phyloP scores from a whole-genome alignment of 2,888 invertebrate species.

The Protophormia terraenovae region DNA sequence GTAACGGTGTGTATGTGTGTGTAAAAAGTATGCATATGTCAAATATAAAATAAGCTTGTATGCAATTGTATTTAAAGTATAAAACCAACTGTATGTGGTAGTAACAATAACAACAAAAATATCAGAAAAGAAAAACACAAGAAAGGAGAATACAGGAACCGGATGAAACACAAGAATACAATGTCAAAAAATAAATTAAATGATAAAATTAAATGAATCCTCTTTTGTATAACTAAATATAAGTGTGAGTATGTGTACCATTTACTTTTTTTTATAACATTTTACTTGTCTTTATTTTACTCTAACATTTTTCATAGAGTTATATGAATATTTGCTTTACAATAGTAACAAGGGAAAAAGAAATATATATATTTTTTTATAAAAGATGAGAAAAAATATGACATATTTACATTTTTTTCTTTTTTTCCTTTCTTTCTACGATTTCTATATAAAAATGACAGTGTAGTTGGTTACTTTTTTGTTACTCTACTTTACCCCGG shows the following conservation, averaged over 20 bases:
- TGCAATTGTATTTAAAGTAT: conserved; percentile 38
- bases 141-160: conserved; percentile 8
- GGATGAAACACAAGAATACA: conserved; percentile 36
- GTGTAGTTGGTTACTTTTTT: not conserved
- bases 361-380: not conserved
- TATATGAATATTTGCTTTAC: conserved; percentile 38
- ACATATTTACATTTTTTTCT: conserved; percentile 31
- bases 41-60: conserved; percentile 44
- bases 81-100: conserved; percentile 32
- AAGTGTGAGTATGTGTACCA: not conserved
- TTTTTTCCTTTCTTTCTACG: not conserved
- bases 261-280: conserved; percentile 9
- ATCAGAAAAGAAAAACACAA: not conserved
- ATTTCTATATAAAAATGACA: not conserved
- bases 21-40: conserved; percentile 12
- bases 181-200: conserved; percentile 54
- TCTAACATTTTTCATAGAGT: conserved; percentile 20
- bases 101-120: not conserved
- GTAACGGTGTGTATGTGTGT: not conserved
- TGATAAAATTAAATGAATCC: conserved; percentile 60
- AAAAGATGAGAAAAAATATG: not conserved
- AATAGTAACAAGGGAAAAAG: not conserved
- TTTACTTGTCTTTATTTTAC: conserved; percentile 20
- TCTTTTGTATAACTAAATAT: not conserved
- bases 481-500: not conserved